Percentiles rank a stretch among this genome's conserved stretches.
These are phyloP conservation scores for Drosophila tristis DNA, from an alignment of 1,140 invertebrate species.

Conservation along the genomic window DNA sequence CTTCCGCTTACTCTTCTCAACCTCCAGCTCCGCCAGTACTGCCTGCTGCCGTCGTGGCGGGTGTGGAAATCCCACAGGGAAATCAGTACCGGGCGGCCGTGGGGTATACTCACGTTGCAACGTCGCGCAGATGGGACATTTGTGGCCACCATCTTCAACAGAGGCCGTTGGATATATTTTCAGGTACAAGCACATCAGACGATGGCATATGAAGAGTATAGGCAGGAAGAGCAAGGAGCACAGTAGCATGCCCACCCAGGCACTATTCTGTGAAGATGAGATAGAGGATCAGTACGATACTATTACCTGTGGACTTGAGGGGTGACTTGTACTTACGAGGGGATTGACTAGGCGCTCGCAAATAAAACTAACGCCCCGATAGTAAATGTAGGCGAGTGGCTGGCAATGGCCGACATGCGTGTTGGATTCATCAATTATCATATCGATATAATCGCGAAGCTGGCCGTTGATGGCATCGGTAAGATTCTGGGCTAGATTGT, in stretches of 20 bases:
- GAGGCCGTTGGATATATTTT: conserved; percentile 91
- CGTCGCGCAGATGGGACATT: no score
- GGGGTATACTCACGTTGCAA: no score
- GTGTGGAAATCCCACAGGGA: no score
- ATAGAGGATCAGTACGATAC: no score
- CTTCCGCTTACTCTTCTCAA: neutral
- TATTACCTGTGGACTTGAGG: no score
- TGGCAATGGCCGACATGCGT: conserved; percentile 90
- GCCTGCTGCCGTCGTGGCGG: no score
- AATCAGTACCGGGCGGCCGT: no score
- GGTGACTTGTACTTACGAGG: conserved; percentile 87
- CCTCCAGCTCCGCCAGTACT: no score
- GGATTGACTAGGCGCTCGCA: conserved; percentile 92
- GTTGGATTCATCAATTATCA: conserved; percentile 86
- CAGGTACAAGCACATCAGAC: conserved; percentile 92
- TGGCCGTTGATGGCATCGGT: conserved; percentile 81
- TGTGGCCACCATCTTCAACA: conserved; percentile 85
- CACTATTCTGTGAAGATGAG: conserved; percentile 90
- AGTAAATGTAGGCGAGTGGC: conserved; percentile 91
- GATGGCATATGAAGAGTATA: conserved; percentile 90
- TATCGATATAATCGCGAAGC: conserved; percentile 88
- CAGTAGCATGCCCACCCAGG: conserved; percentile 94
- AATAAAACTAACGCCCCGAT: conserved; percentile 89
- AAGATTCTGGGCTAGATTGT: conserved; percentile 4
- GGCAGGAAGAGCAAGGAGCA: conserved; percentile 92